These are phyloP conservation scores for Trichopria drosophilae DNA, from an alignment of 2,888 invertebrate genomes.

Conservation along the genomic window DNA sequence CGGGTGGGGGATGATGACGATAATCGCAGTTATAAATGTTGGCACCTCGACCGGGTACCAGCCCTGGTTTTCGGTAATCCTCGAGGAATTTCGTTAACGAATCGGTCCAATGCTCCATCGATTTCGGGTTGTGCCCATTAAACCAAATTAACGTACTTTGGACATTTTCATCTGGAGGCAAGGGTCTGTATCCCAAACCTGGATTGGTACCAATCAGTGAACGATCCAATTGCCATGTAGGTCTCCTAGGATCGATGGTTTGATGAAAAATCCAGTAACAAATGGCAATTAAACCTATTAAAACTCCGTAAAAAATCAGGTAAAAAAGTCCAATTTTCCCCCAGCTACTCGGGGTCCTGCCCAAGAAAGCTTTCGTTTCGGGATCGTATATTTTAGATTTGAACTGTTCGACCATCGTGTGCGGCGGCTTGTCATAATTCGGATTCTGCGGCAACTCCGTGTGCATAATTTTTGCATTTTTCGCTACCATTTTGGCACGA, in stretches of 20 bases:
- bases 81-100: slow-evolving; percentile 75
- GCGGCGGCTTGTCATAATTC: slow-evolving; percentile 60
- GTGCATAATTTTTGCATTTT: slow-evolving; percentile 51
- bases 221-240: slow-evolving; percentile 82
- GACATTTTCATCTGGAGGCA: slow-evolving; percentile 81
- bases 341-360: slow-evolving; percentile 67
- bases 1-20: slow-evolving; percentile 69
- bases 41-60: slow-evolving; percentile 72
- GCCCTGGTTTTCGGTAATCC: slow-evolving; percentile 75
- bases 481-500: slow-evolving; percentile 62
- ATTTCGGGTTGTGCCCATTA: slow-evolving; percentile 76
- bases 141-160: slow-evolving; percentile 97
- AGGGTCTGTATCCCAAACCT: slow-evolving; percentile 90
- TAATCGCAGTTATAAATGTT: slow-evolving; percentile 78
- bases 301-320: slow-evolving; percentile 86
- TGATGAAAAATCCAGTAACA: slow-evolving; percentile 94
- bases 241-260: slow-evolving; percentile 84
- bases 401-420: slow-evolving; percentile 49
- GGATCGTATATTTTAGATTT: slow-evolving; percentile 63
- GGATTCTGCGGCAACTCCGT: slow-evolving; percentile 63
- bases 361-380: slow-evolving; percentile 64
- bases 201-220: slow-evolving; percentile 95
- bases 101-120: slow-evolving; percentile 79
- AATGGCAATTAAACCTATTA: slow-evolving; percentile 90
- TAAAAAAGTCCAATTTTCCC: slow-evolving; percentile 96